These are phyloP conservation scores for Trogon melanurus DNA, from an alignment of 2,113 vertebrate species.

Conservation along the genomic window DNA sequence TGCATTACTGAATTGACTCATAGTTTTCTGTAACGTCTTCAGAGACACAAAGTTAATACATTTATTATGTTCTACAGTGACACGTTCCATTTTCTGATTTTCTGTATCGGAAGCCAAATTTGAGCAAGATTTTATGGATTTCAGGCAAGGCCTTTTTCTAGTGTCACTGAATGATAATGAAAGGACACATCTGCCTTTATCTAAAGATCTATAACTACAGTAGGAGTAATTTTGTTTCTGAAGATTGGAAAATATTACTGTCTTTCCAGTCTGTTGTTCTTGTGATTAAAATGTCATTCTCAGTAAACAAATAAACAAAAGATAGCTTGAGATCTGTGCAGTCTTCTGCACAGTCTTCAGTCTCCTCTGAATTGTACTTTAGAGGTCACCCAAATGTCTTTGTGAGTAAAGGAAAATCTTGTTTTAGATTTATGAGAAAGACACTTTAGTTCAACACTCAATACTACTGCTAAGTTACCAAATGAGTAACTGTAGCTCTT, in stretches of 20 bases:
- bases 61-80: neutral
- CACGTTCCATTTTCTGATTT: neutral
- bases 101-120: neutral
- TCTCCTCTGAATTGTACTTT: neutral
- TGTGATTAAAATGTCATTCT: constrained; percentile 40
- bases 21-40: neutral
- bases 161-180: neutral
- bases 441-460: neutral
- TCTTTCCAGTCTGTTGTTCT: neutral
- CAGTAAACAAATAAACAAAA: constrained; percentile 47
- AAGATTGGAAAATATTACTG: neutral
- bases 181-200: neutral
- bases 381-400: neutral
- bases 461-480: neutral
- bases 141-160: neutral
- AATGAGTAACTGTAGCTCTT: neutral
- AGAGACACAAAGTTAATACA: neutral
- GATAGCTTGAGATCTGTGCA: neutral
- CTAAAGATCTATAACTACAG: neutral
- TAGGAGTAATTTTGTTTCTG: constrained; percentile 4
- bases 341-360: neutral
- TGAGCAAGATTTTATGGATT: neutral
- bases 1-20: neutral
- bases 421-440: constrained; percentile 10
- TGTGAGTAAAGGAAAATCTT: constrained; percentile 28